Evolutionary conservation across 2,888 invertebrate genomes (phyloP), one percentile per base, ranked within the genome.

Genomic region (Thymelicus lineola): DNA sequence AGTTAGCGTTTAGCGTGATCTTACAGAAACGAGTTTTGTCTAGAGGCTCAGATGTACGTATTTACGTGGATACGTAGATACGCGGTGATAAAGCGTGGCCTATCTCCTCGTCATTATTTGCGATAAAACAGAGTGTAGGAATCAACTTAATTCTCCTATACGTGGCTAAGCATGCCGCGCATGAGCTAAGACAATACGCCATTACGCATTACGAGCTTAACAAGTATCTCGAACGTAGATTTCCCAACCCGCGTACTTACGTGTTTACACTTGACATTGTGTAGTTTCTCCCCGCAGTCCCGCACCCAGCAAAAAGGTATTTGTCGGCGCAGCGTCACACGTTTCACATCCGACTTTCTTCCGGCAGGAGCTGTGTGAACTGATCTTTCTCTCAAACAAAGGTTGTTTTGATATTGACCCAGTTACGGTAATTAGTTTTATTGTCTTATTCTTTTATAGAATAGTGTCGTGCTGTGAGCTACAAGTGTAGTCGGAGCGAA

Each of bases 271-370:
- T 91, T 68, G 68, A 68, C 68, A 68, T 60, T 60, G 67, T 60
- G 67, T 55, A 61, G 53, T 67, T 68, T 68, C 68, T 68, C 68
- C 66, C 36, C 38, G 66, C 28, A 3, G 28, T 28, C 28, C 28
- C 66, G 42, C 42, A 46, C 50, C 62, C 48, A 53, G 63, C 68
- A 68, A 68, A 68, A 68, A 68, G 68, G 68, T 46, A 68, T 68
- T 62, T 62, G 68, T 45, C 67, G 67, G 12, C 36, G 9, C 55
- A 10, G n/a, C 28, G 55, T 7, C 7, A 85, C 86, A 82, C 88
- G 87, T 87, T 91, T 92, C 93, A 91, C 93, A 93, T 93, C 93
- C 93, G 91, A 93, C 93, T 93, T 93, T 92, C 93, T 86, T 92
- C 86, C 82, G 81, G 70, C 71, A 48, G 65, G 72, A 71, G 64